Evolutionary conservation across 2,888 invertebrate genomes (phyloP).

Genomic region (Scotopteryx bipunctaria): DNA sequence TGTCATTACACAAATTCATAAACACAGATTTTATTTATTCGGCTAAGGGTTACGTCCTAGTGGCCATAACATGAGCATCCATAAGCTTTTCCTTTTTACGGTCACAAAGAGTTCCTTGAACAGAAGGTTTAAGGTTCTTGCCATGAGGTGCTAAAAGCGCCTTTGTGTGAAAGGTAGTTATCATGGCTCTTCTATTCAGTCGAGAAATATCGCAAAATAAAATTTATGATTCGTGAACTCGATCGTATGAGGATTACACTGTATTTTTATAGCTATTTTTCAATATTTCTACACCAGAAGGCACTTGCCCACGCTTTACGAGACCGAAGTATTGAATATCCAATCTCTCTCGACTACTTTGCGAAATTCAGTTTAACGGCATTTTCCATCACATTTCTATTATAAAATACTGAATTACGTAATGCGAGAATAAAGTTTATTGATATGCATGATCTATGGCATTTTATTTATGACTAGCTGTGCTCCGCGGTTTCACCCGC

Average conservation of each 20-base stretch:
- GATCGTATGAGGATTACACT: conserved; percentile 29
- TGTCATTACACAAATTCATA: conserved; percentile 49
- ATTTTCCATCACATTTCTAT: conserved; percentile 4
- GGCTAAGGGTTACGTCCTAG: conserved; percentile 32
- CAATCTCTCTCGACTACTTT: conserved; percentile 10
- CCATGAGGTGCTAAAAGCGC: conserved; percentile 58
- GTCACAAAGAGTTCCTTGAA: conserved; percentile 56
- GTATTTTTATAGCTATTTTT: conserved; percentile 31
- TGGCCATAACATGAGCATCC: conserved; percentile 55
- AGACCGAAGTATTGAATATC: conserved; percentile 21
- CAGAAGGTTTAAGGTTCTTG: conserved; percentile 58
- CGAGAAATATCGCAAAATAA: conserved; percentile 54
- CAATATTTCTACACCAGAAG: conserved; percentile 18
- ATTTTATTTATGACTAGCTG: no score
- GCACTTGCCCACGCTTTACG: conserved; percentile 2
- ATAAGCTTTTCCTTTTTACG: conserved; percentile 56
- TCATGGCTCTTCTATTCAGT: conserved; percentile 59
- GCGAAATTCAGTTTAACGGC: conserved; percentile 5
- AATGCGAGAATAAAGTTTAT: no score
- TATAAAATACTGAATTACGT: background rate
- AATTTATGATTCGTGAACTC: conserved; percentile 62
- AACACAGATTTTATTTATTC: conserved; percentile 46
- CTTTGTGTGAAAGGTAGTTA: conserved; percentile 58
- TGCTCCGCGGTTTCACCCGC: no score
- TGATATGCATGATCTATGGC: no score